Percentiles rank a stretch among this genome's conserved stretches.
phyloP scores from a whole-genome alignment of 2,113 vertebrate species.

The Dromiciops gliroides region DNA sequence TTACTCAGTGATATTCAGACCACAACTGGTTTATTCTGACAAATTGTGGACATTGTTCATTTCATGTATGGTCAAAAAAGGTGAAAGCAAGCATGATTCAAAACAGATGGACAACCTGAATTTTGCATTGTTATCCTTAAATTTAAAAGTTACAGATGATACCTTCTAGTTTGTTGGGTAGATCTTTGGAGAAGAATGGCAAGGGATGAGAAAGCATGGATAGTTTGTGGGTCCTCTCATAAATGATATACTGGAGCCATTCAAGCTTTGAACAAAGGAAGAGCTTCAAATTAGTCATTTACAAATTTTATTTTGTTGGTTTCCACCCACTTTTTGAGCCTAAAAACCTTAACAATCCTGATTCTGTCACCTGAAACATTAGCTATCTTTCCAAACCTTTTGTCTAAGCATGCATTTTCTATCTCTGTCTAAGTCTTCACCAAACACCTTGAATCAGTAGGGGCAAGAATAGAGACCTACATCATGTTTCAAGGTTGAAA shows the following conservation, averaged over 20 bases:
- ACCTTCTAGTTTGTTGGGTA: background rate
- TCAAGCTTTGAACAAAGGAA: background rate
- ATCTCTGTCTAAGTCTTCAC: background rate
- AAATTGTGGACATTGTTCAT: too few species aligned
- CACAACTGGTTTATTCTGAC: background rate
- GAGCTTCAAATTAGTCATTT: background rate
- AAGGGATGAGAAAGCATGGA: background rate
- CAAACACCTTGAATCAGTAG: background rate
- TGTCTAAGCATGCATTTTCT: background rate
- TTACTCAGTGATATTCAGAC: background rate
- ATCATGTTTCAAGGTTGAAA: background rate
- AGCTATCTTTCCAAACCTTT: background rate
- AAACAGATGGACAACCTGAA: background rate
- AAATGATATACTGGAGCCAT: background rate
- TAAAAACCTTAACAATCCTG: background rate
- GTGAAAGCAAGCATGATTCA: background rate
- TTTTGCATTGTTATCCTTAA: background rate
- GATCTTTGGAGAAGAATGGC: background rate
- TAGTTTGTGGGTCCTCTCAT: background rate
- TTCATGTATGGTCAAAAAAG: background rate
- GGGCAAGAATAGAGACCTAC: background rate
- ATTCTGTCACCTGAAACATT: background rate
- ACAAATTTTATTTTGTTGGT: background rate
- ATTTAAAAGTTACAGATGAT: background rate
- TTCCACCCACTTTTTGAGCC: background rate